A percentile compares a stretch with the other conserved stretches of the same genome.
phyloP scores from a whole-genome alignment of 1,140 invertebrate species.

The Monochamus saltuarius region DNA sequence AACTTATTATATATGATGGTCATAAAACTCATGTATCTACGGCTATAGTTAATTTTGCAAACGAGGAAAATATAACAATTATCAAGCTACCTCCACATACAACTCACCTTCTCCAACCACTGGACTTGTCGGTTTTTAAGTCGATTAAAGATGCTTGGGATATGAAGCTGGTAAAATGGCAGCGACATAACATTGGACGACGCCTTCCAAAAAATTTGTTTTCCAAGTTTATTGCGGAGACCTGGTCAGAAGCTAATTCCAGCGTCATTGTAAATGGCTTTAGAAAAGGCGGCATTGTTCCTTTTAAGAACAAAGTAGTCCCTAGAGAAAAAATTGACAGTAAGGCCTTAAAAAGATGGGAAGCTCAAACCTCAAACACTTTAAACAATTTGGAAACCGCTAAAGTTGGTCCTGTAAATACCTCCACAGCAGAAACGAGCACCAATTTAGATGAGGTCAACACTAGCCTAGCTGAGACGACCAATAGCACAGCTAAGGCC shows the following conservation, averaged over 20 bases:
- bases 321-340: conserved; percentile 8
- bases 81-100: conserved; percentile 47
- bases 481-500: too few relatives aligned
- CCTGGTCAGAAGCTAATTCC: neutral
- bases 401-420: too few relatives aligned
- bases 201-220: conserved; percentile 22
- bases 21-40: conserved; percentile 43
- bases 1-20: conserved; percentile 47
- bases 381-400: too few relatives aligned
- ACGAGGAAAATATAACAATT: conserved; percentile 39
- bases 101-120: conserved; percentile 44
- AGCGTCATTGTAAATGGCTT: conserved; percentile 19
- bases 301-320: conserved; percentile 9
- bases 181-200: conserved; percentile 16
- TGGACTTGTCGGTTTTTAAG: conserved; percentile 40
- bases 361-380: too few relatives aligned
- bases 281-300: conserved; percentile 10
- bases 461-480: too few relatives aligned
- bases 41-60: conserved; percentile 39
- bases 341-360: conserved; percentile 14
- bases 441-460: too few relatives aligned
- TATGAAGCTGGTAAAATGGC: conserved; percentile 8
- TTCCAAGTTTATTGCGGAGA: conserved; percentile 11
- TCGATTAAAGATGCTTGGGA: conserved; percentile 1
- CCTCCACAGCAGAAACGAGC: too few relatives aligned